Evolutionary conservation across 1,140 invertebrate genomes (phyloP).

Genomic region (Anastrepha obliqua): DNA sequence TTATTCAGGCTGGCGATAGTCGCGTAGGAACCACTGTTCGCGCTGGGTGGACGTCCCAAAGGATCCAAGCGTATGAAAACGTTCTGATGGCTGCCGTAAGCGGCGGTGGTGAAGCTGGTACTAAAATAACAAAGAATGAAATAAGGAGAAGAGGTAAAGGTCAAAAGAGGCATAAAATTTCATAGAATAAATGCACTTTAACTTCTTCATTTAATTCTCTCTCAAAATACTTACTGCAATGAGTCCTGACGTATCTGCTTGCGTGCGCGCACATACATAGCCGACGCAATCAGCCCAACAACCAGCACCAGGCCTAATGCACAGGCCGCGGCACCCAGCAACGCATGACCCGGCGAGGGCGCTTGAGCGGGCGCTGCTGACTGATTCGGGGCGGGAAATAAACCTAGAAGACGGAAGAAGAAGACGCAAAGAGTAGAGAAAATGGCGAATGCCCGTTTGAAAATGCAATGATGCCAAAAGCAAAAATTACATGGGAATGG

Average conservation of each 20-base stretch:
- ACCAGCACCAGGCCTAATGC: constrained; percentile 85
- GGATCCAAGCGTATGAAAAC: constrained; percentile 83
- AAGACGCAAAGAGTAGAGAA: constrained; percentile 26
- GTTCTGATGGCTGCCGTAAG: constrained; percentile 82
- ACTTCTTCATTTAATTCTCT: background rate
- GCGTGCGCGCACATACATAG: constrained; percentile 85
- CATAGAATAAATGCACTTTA: constrained; percentile 5
- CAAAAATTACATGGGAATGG: background rate
- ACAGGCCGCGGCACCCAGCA: constrained; percentile 82
- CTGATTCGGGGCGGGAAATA: constrained; percentile 72
- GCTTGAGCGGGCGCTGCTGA: constrained; percentile 72
- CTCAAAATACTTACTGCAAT: constrained; percentile 79
- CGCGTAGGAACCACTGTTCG: constrained; percentile 85
- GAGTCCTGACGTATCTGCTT: constrained; percentile 85
- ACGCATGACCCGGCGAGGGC: constrained; percentile 69
- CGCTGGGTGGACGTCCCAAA: constrained; percentile 81
- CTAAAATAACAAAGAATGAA: constrained; percentile 67
- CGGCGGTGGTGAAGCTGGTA: constrained; percentile 81
- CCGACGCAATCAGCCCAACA: constrained; percentile 82
- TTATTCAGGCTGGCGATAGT: constrained; percentile 86
- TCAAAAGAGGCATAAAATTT: background rate
- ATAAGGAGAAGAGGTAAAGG: background rate
- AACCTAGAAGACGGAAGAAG: constrained; percentile 60
- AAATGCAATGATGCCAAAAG: constrained; percentile 5
- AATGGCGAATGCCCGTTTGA: constrained; percentile 46